Percentiles rank a stretch among this genome's conserved stretches.
These are phyloP conservation scores for Gandaritis pyraliata DNA, from an alignment of 2,888 invertebrate genomes.

Conservation along the genomic window DNA sequence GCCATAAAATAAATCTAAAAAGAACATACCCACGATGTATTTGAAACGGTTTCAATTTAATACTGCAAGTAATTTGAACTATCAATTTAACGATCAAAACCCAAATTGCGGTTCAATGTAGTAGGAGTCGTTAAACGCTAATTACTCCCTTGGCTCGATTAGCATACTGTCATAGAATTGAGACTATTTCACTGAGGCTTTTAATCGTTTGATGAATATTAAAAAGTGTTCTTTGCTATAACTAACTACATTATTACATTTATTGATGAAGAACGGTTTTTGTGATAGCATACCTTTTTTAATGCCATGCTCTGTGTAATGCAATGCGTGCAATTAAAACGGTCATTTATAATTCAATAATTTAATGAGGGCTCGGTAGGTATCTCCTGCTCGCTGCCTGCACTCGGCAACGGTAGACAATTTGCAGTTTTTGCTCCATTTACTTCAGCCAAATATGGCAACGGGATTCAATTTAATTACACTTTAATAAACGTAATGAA, in stretches of 20 bases:
- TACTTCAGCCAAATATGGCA: constrained; percentile 67
- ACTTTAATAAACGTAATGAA: constrained; percentile 72
- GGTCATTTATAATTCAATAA: constrained; percentile 61
- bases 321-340: constrained; percentile 64
- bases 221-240: constrained; percentile 48
- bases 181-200: constrained; percentile 61
- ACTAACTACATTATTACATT: constrained; percentile 54
- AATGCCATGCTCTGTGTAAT: constrained; percentile 49
- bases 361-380: constrained; percentile 54
- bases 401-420: constrained; percentile 43
- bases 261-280: constrained; percentile 61
- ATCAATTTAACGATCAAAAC: constrained; percentile 52
- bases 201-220: constrained; percentile 72
- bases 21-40: constrained; percentile 42
- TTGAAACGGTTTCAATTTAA: constrained; percentile 46
- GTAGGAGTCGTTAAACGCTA: constrained; percentile 60
- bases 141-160: constrained; percentile 57
- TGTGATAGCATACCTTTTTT: constrained; percentile 43
- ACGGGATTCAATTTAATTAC: constrained; percentile 73
- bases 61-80: constrained; percentile 48
- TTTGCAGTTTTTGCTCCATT: constrained; percentile 63
- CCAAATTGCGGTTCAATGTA: constrained; percentile 56
- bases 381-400: constrained; percentile 27
- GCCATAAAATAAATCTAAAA: constrained; percentile 61
- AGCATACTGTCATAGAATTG: constrained; percentile 62